A percentile compares a stretch with the other conserved stretches of the same genome.
phyloP scores from a whole-genome alignment of 1,140 invertebrate species.

The Neotoxoptera formosana region DNA sequence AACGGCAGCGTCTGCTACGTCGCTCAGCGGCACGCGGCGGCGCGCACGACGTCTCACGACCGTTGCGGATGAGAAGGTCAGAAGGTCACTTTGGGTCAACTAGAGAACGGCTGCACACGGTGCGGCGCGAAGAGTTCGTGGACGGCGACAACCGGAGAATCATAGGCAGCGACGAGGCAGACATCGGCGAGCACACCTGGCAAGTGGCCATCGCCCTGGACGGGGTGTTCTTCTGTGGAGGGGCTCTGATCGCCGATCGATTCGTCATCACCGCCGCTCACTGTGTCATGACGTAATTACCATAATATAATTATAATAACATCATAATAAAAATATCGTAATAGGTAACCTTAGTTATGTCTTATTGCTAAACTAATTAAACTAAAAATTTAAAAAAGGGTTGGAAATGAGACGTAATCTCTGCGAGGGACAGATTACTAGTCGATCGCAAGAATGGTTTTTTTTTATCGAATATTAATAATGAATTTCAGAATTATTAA shows the following conservation, averaged over 20 bases:
- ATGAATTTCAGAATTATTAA: neutral
- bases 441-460: neutral
- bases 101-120: neutral
- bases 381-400: neutral
- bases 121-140: neutral
- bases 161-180: slow-evolving; percentile 66
- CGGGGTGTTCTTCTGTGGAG: slow-evolving; percentile 70
- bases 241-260: slow-evolving; percentile 69
- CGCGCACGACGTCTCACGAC: neutral
- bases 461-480: neutral
- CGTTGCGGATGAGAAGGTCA: neutral
- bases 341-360: too few relatives aligned
- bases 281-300: slow-evolving; percentile 70
- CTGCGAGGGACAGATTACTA: neutral
- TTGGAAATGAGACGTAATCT: neutral
- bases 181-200: slow-evolving; percentile 68
- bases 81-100: neutral
- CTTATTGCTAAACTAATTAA: neutral
- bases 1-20: neutral
- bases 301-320: neutral
- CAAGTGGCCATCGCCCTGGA: slow-evolving; percentile 66
- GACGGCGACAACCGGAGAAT: slow-evolving; percentile 67
- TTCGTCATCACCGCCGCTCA: slow-evolving; percentile 72
- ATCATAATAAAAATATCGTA: neutral
- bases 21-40: neutral